These are phyloP conservation scores for Triplophysa yarkandensis DNA, from an alignment of 2,797 vertebrate genomes.

Conservation along the genomic window DNA sequence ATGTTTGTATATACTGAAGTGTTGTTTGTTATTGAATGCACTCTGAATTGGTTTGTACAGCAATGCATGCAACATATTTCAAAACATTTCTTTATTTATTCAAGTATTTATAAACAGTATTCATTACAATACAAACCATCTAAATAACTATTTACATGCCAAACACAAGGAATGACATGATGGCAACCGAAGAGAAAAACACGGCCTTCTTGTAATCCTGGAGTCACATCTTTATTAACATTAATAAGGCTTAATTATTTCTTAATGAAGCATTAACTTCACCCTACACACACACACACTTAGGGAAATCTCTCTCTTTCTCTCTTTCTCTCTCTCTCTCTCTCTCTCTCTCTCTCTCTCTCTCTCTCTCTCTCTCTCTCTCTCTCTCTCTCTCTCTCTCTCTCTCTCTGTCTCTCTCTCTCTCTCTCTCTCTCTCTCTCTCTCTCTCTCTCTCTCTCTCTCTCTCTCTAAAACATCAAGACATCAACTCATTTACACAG, in stretches of 20 bases:
- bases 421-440: background rate
- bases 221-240: slow-evolving; percentile 1
- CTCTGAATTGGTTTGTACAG: no score
- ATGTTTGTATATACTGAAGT: no score
- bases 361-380: no score
- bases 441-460: slow-evolving; percentile 41
- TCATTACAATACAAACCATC: no score
- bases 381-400: background rate
- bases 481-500: no score
- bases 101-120: no score
- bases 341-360: no score
- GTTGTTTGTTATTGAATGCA: no score
- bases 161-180: background rate
- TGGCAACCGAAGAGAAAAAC: no score
- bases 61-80: no score
- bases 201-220: no score
- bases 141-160: background rate
- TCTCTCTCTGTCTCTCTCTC: background rate
- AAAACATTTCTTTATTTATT: no score
- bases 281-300: background rate
- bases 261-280: slow-evolving; percentile 8
- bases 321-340: background rate
- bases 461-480: slow-evolving; percentile 39
- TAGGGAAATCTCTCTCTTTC: background rate
- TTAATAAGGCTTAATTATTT: slow-evolving; percentile 23